A percentile compares a stretch with the other conserved stretches of the same genome.
These are phyloP conservation scores for Cerceris ruficornis DNA, from an alignment of 2,888 invertebrate genomes.

Conservation along the genomic window DNA sequence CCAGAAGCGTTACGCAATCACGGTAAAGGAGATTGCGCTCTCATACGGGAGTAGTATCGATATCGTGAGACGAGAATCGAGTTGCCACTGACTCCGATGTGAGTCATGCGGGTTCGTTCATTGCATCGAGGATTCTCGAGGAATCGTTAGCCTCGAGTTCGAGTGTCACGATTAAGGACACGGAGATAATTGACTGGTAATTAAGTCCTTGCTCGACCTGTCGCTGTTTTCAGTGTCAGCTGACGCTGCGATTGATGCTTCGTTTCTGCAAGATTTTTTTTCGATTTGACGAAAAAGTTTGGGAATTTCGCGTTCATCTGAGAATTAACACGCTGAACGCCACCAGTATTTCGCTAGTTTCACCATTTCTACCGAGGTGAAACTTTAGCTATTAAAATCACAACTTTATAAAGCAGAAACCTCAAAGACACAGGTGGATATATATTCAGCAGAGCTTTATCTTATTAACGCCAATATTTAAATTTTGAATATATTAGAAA, in stretches of 20 bases:
- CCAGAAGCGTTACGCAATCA: constrained; percentile 33
- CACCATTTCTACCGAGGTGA: too few species aligned
- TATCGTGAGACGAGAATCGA: constrained; percentile 39
- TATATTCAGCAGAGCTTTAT: too few species aligned
- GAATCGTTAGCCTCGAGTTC: constrained; percentile 24
- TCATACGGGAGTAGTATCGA: constrained; percentile 23
- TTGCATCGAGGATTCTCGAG: constrained; percentile 20
- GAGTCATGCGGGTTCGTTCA: constrained; percentile 30
- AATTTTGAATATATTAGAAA: too few species aligned
- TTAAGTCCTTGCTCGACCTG: constrained; percentile 23
- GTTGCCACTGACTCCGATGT: constrained; percentile 8
- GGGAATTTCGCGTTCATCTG: too few species aligned
- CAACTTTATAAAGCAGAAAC: too few species aligned
- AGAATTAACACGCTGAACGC: too few species aligned
- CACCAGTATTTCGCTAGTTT: too few species aligned
- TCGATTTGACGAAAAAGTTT: too few species aligned
- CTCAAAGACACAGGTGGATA: too few species aligned
- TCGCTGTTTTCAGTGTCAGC: background rate
- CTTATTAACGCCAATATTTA: too few species aligned
- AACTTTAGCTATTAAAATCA: too few species aligned
- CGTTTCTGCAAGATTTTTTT: background rate
- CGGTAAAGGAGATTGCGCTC: constrained; percentile 38
- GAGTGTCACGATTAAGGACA: constrained; percentile 35
- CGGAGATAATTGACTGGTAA: constrained; percentile 17
- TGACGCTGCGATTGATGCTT: constrained; percentile 4